These are phyloP conservation scores for Alces alces DNA, from an alignment of 2,113 vertebrate species.

Conservation along the genomic window DNA sequence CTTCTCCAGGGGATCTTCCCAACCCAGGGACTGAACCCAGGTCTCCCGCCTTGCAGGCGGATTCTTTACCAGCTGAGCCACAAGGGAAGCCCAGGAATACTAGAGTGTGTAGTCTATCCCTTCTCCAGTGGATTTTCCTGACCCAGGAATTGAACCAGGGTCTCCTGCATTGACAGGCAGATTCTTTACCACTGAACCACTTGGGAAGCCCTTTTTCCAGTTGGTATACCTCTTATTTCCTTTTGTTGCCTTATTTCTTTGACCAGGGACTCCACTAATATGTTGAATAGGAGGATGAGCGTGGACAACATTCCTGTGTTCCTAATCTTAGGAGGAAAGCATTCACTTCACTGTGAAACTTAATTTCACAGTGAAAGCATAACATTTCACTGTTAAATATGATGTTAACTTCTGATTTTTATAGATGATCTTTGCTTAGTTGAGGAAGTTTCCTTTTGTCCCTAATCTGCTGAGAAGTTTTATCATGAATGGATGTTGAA, in stretches of 20 bases:
- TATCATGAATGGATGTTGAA: neutral
- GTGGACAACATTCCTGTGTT: neutral
- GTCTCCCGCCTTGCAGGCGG: rapidly evolving
- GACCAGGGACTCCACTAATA: neutral
- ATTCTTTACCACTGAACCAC: neutral
- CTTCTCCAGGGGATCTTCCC: neutral
- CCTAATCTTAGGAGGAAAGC: neutral
- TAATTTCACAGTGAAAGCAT: too few relatives aligned
- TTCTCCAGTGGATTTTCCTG: neutral
- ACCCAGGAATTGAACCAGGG: rapidly evolving
- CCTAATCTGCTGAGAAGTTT: neutral
- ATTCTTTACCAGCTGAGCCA: neutral
- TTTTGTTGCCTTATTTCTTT: neutral
- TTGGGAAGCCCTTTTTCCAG: neutral
- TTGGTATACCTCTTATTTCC: neutral
- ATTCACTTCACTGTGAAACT: neutral
- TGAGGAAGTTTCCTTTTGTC: neutral
- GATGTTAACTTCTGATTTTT: neutral
- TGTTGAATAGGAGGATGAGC: neutral
- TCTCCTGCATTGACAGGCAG: neutral
- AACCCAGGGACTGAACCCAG: neutral
- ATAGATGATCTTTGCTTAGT: neutral
- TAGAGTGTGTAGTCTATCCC: neutral
- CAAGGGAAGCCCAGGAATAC: neutral
- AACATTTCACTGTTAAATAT: neutral